phyloP scores from a whole-genome alignment of 2,797 vertebrate genomes.

The Capromys pilorides region DNA sequence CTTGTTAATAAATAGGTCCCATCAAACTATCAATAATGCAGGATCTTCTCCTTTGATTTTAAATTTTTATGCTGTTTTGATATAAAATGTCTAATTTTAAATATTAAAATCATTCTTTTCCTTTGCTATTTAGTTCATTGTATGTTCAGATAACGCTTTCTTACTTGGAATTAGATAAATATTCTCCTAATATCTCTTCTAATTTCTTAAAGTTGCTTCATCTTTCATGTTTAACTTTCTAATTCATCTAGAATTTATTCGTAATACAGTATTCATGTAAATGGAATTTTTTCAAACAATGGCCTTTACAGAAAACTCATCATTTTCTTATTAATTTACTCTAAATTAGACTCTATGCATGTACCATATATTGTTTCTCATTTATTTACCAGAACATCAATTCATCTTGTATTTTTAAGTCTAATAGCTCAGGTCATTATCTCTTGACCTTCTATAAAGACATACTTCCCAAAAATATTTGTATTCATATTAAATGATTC shows the following conservation, averaged over 20 bases:
- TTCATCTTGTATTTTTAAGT: slow-evolving; percentile 9
- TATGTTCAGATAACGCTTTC: slow-evolving; percentile 6
- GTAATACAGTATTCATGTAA: slow-evolving; percentile 38
- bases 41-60: slow-evolving; percentile 57
- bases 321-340: slow-evolving; percentile 30
- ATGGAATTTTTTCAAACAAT: slow-evolving; percentile 35
- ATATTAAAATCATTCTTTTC: slow-evolving; percentile 72
- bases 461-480: slow-evolving; percentile 31
- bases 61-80: slow-evolving; percentile 74
- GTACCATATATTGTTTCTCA: not conserved
- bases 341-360: not conserved
- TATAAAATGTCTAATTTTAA: slow-evolving; percentile 68
- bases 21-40: slow-evolving; percentile 69
- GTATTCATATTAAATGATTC: not conserved
- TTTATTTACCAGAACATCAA: not conserved
- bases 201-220: slow-evolving; percentile 19
- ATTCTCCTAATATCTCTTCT: slow-evolving; percentile 58
- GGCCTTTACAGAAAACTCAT: slow-evolving; percentile 21
- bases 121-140: slow-evolving; percentile 31
- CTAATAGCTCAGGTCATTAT: not conserved
- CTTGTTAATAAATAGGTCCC: slow-evolving; percentile 70
- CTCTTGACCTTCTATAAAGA: not conserved
- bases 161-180: slow-evolving; percentile 12
- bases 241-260: slow-evolving; percentile 56
- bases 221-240: slow-evolving; percentile 47